Evolutionary conservation across 1,140 invertebrate genomes (phyloP).

Genomic region (Tachypleus tridentatus): DNA sequence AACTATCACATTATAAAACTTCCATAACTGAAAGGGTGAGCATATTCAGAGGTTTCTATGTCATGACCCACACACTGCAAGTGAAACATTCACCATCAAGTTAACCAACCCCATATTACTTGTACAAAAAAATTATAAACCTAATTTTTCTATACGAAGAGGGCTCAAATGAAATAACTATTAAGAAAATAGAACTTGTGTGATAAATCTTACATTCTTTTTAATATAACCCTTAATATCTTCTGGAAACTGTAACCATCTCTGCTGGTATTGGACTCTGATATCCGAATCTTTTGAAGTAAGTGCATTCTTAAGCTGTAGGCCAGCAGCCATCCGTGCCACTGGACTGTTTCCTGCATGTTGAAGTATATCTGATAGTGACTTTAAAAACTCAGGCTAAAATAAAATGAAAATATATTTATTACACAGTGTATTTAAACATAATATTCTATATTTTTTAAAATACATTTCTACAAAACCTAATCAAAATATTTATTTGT

Average conservation of each 20-base stretch:
- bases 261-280: conserved; percentile 68
- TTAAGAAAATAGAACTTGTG: background rate
- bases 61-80: too few species aligned
- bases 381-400: conserved; percentile 67
- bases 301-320: conserved; percentile 97
- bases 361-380: conserved; percentile 81
- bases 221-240: conserved; percentile 82
- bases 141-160: too few species aligned
- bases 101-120: too few species aligned
- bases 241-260: conserved; percentile 80
- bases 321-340: conserved; percentile 91
- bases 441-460: too few species aligned
- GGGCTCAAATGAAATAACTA: too few species aligned
- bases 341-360: conserved; percentile 79
- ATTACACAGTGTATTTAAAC: too few species aligned
- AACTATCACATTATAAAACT: too few species aligned
- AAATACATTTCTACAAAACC: too few species aligned
- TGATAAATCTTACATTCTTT: conserved; percentile 66
- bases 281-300: conserved; percentile 85
- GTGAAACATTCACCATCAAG: too few species aligned
- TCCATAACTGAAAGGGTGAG: too few species aligned
- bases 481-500: background rate
- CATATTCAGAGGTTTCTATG: too few species aligned
- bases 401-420: background rate
- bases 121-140: too few species aligned